phyloP scores from a whole-genome alignment of 2,888 invertebrate genomes.

The Callyntrura sp. region DNA sequence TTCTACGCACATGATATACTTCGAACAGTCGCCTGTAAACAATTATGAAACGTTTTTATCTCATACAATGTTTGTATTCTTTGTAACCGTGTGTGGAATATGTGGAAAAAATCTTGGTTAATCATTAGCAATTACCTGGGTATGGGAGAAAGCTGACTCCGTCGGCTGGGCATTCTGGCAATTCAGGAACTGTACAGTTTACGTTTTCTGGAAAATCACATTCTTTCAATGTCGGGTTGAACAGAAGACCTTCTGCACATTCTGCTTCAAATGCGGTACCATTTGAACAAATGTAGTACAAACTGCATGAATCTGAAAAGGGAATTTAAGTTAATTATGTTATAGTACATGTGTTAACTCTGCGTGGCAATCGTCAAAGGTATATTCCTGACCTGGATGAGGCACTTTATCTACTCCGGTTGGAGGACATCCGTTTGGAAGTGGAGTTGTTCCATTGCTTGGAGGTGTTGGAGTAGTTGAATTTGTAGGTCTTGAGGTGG shows the following conservation, averaged over 20 bases:
- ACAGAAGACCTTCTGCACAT: constrained; percentile 55
- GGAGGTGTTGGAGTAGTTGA: constrained; percentile 36
- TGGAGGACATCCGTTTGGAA: constrained; percentile 71
- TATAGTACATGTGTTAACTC: too few relatives aligned
- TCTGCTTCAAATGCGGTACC: constrained; percentile 35
- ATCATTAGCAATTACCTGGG: constrained; percentile 65
- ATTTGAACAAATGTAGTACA: constrained; percentile 65
- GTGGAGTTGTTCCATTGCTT: constrained; percentile 48
- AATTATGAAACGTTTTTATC: not conserved
- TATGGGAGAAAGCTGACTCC: constrained; percentile 42
- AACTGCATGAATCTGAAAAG: constrained; percentile 53
- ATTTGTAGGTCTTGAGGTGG: not conserved
- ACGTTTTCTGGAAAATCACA: constrained; percentile 84
- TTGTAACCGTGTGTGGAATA: too few relatives aligned
- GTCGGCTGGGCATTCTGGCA: constrained; percentile 55
- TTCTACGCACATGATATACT: constrained; percentile 62
- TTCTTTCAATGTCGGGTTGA: constrained; percentile 62
- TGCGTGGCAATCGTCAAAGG: too few relatives aligned
- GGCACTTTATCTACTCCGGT: constrained; percentile 64
- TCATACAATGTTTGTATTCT: too few relatives aligned
- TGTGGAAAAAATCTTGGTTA: too few relatives aligned
- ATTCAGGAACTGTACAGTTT: constrained; percentile 84
- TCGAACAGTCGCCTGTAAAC: constrained; percentile 55
- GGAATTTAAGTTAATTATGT: not conserved
- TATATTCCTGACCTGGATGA: constrained; percentile 66